Evolutionary conservation across 1,140 invertebrate genomes (phyloP), one percentile per base, ranked within the genome.

Genomic region (Dendroctonus ponderosae): DNA sequence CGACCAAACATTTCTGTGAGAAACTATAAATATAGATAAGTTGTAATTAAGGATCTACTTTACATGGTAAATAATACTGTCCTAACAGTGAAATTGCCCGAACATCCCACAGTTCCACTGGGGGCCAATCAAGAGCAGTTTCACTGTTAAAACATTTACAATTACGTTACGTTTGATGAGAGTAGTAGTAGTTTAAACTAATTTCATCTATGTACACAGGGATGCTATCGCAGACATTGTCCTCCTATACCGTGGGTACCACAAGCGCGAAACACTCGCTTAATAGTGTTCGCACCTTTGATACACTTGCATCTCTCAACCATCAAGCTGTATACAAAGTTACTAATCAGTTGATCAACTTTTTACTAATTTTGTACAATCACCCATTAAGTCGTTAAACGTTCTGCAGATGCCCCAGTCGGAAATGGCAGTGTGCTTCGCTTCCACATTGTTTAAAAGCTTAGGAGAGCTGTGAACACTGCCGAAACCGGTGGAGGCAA

Each of bases 71-170:
- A 59, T 59, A 54, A 40, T 54, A 40, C 14, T 53, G 61, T 52
- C 53, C 53, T 62, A 62, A 62, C 50, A 62, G 9, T 54, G 61
- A 62, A 62, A 62, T 53, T 43, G 50, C 61, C 52, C 37, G 53
- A 62, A 62, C 44, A 51, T 62, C 44, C 44, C 61, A 52, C 51
- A 62, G 50, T 12, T n/a, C n/a, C n/a, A n/a, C n/a, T n/a, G n/a
- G n/a, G n/a, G 12, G 5, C 5, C 3, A 5, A 59, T 8, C n/a
- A 26, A 60, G 44, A 62, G 61, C n/a, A 62, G 40, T 54, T 62
- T 62, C 61, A 53, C 50, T 62, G 50, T 54, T 62, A 62, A 62
- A 62, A 52, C 61, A 62, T 43, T 53, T 62, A 62, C 41, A 59
- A 12, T 59, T 46, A 46, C 44, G 57, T 46, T 59, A 46, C 57